Conservation (phyloP, 2,797 vertebrate genomes). For the Chaenodraco wilsoni region DNA sequence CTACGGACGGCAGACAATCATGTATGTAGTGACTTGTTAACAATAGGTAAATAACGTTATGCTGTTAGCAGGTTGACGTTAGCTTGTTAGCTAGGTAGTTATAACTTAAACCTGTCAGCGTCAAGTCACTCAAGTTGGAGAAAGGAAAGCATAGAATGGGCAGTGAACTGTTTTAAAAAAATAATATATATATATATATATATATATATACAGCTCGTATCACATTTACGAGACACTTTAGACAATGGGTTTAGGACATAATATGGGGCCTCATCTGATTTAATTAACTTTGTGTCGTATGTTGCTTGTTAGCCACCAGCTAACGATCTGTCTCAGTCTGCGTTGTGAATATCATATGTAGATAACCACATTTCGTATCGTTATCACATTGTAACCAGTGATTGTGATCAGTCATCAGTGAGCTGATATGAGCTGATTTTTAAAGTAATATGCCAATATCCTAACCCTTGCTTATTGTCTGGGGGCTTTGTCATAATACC, state of each 20-base stretch:
- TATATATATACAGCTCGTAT: not conserved
- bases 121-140: slow-evolving; percentile 39
- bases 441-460: not conserved
- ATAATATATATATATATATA: too few species aligned
- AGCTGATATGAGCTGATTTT: not conserved
- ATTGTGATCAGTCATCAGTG: not conserved
- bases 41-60: slow-evolving; percentile 48
- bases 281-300: slow-evolving; percentile 66
- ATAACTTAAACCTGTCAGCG: slow-evolving; percentile 64
- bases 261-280: slow-evolving; percentile 31
- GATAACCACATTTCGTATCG: slow-evolving; percentile 3
- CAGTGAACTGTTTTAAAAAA: not conserved
- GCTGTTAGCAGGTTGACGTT: slow-evolving; percentile 55
- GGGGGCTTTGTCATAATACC: slow-evolving; percentile 2
- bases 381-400: not conserved
- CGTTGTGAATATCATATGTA: slow-evolving; percentile 54
- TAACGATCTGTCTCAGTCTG: slow-evolving; percentile 43
- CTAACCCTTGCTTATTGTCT: not conserved
- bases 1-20: not conserved
- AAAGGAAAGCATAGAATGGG: not conserved
- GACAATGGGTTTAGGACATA: not conserved
- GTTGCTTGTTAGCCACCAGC: slow-evolving; percentile 55
- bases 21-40: slow-evolving; percentile 31
- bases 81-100: slow-evolving; percentile 58
- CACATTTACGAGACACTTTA: not conserved